These are phyloP conservation scores for Tragopan temminckii DNA, from an alignment of 2,797 vertebrate genomes.

Conservation along the genomic window DNA sequence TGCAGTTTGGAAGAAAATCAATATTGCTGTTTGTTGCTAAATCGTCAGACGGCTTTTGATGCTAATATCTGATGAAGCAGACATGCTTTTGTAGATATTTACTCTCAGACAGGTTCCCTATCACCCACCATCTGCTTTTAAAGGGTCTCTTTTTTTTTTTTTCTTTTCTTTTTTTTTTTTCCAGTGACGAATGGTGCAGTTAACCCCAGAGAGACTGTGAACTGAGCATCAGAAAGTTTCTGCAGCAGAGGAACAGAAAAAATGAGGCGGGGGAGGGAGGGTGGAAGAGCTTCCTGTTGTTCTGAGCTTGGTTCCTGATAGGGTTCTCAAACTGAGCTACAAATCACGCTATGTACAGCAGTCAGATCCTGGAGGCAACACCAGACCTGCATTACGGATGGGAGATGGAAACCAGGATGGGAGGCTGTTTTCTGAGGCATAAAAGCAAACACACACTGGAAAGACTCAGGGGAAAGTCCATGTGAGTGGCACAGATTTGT, in stretches of 20 bases:
- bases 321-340: slow-evolving; percentile 37
- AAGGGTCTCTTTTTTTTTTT: not conserved
- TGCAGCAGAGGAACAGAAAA: slow-evolving; percentile 37
- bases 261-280: slow-evolving; percentile 25
- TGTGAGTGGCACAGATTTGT: not conserved
- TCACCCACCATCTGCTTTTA: slow-evolving; percentile 59
- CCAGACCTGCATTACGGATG: not conserved
- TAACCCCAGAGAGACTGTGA: slow-evolving; percentile 31
- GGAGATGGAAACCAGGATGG: not conserved
- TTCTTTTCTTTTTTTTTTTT: not conserved
- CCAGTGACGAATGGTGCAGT: slow-evolving; percentile 31
- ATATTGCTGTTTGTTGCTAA: slow-evolving; percentile 66
- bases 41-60: slow-evolving; percentile 71
- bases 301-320: slow-evolving; percentile 48
- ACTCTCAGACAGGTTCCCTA: slow-evolving; percentile 44
- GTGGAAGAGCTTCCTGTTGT: slow-evolving; percentile 53
- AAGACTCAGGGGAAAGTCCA: fast-evolving
- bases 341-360: slow-evolving; percentile 31
- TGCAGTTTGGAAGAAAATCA: slow-evolving; percentile 66
- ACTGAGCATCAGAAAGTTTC: slow-evolving; percentile 69
- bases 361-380: not conserved
- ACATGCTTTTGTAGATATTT: slow-evolving; percentile 39
- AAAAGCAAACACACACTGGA: not conserved
- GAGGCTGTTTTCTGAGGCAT: not conserved
- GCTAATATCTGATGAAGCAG: slow-evolving; percentile 71